Evolutionary conservation across 2,888 invertebrate genomes (phyloP).

Genomic region (Cantharis lateralis): DNA sequence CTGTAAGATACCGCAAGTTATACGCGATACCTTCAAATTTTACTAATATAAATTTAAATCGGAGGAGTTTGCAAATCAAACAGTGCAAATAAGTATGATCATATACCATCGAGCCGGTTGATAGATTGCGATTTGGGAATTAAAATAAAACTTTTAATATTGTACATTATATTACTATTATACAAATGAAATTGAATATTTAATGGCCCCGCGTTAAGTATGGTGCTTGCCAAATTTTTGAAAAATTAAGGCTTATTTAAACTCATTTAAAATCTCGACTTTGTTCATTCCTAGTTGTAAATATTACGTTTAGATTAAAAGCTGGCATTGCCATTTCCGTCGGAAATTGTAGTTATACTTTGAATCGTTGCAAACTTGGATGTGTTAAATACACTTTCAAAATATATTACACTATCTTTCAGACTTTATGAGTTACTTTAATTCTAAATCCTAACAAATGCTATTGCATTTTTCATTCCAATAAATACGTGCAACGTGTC

Average conservation of each 20-base stretch:
- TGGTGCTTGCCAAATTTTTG: neutral
- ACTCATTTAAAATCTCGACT: slow-evolving; percentile 1
- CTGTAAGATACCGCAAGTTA: slow-evolving; percentile 2
- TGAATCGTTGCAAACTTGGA: slow-evolving; percentile 2
- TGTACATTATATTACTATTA: neutral
- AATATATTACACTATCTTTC: neutral
- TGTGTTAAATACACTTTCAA: slow-evolving; percentile 3
- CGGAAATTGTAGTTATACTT: slow-evolving; percentile 7
- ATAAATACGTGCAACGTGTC: neutral
- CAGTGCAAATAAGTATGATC: neutral
- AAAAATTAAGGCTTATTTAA: neutral
- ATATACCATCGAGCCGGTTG: neutral
- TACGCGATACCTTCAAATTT: slow-evolving; percentile 1
- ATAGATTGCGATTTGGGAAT: neutral
- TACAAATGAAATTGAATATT: neutral
- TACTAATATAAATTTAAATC: slow-evolving; percentile 2
- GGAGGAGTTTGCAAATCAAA: neutral
- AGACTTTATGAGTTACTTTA: neutral
- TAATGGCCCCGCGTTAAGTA: neutral
- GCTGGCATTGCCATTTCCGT: neutral
- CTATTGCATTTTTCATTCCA: neutral
- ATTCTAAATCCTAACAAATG: neutral
- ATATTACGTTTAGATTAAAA: slow-evolving; percentile 5
- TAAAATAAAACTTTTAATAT: neutral
- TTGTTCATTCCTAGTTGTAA: slow-evolving; percentile 4